Conservation (phyloP, 2,888 invertebrate genomes). For the Hydrotaea cyrtoneurina region DNA sequence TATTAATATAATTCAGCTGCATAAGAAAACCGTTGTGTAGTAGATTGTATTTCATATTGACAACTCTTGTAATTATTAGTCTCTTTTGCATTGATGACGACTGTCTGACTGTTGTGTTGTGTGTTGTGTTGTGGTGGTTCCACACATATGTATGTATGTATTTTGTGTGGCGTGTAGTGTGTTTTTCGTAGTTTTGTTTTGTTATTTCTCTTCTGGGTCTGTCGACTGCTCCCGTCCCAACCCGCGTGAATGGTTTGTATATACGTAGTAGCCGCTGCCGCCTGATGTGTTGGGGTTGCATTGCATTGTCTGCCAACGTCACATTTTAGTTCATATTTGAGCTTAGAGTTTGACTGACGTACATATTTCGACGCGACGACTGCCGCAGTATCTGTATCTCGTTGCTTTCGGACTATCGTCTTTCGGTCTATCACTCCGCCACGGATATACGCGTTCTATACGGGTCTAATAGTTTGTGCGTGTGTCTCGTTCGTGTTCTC, state of each 20-base stretch:
- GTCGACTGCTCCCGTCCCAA: neutral
- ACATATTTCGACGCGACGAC: conserved; percentile 43
- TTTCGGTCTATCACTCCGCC: neutral
- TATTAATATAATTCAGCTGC: too few species aligned
- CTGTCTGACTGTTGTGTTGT: neutral
- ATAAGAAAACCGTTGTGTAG: too few species aligned
- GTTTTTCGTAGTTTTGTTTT: conserved; percentile 1
- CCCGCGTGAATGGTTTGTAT: neutral
- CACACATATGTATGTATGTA: neutral
- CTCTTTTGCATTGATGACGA: neutral
- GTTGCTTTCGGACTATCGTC: neutral
- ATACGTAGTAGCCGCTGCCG: neutral
- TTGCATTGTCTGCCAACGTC: conserved; percentile 68
- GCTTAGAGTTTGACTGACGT: conserved; percentile 66
- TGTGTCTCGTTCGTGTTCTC: conserved; percentile 19
- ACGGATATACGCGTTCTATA: conserved; percentile 49
- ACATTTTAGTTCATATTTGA: conserved; percentile 69
- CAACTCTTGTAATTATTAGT: neutral
- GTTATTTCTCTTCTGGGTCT: neutral
- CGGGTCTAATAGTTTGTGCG: conserved; percentile 10
- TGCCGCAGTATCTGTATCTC: neutral
- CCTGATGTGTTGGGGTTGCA: conserved; percentile 64
- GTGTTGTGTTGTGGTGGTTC: neutral
- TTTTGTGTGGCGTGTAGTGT: neutral
- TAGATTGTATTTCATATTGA: too few species aligned